Percentiles rank a stretch among this genome's conserved stretches.
phyloP scores from a whole-genome alignment of 2,888 invertebrate genomes.

The Petrolisthes cinctipes region DNA sequence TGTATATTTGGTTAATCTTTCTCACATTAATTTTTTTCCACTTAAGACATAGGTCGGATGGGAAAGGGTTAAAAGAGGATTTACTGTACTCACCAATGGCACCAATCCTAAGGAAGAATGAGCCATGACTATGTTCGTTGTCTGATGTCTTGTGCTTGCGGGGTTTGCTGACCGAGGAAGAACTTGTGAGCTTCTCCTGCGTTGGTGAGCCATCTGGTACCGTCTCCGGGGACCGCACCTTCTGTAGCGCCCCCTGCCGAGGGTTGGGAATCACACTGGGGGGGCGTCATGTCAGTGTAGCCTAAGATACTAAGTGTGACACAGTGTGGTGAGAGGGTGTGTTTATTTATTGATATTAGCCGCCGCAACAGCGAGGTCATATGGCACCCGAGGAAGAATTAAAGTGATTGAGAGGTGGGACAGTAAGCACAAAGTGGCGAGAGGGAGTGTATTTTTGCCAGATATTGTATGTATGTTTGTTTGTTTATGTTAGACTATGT shows the following conservation, averaged over 20 bases:
- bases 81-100: conserved; percentile 82
- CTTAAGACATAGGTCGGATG: no score
- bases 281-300: not conserved
- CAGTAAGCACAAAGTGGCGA: not conserved
- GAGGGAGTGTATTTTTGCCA: not conserved
- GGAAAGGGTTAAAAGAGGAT: no score
- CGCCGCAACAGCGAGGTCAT: no score
- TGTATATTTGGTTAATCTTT: no score
- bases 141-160: conserved; percentile 87
- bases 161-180: conserved; percentile 76
- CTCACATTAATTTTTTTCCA: no score
- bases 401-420: not conserved
- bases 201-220: conserved; percentile 67
- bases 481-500: not conserved
- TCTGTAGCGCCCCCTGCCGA: conserved; percentile 63
- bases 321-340: not conserved
- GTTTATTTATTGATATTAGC: not conserved
- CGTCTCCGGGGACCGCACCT: conserved; percentile 61
- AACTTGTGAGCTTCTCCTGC: conserved; percentile 68
- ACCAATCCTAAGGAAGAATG: conserved; percentile 91
- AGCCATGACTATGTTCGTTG: conserved; percentile 91
- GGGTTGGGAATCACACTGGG: conserved; percentile 51
- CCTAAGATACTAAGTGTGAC: not conserved
- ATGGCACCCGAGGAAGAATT: no score
- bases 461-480: conserved; percentile 18